These are phyloP conservation scores for Sebastes jordani DNA, from an alignment of 2,797 vertebrate species.

Conservation along the genomic window DNA sequence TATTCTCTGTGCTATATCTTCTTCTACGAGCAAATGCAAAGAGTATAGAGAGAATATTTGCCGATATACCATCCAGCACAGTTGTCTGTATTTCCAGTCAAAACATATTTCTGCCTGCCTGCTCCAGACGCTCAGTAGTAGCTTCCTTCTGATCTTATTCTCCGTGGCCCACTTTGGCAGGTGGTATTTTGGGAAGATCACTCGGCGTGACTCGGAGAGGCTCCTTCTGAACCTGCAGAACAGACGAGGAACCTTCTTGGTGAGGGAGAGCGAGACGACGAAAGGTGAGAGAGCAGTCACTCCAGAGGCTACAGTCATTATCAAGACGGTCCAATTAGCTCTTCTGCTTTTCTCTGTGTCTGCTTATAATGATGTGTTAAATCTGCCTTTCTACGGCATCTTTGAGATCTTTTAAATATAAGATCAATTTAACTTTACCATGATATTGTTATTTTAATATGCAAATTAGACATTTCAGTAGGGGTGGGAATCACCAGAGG, in stretches of 20 bases:
- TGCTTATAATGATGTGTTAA: background rate
- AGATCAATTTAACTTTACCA: background rate
- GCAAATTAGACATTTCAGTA: too few species aligned
- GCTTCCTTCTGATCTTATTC: conserved; percentile 54
- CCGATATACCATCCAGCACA: background rate
- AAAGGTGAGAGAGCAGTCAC: conserved; percentile 85
- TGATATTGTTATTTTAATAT: background rate
- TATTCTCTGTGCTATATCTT: background rate
- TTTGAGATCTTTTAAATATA: background rate
- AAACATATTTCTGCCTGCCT: conserved; percentile 15
- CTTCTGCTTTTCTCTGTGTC: background rate
- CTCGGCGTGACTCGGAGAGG: conserved; percentile 93
- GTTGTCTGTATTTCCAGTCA: background rate
- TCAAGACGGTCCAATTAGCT: conserved; percentile 1
- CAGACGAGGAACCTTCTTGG: conserved; percentile 93
- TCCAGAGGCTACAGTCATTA: conserved; percentile 4
- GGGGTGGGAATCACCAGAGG: too few species aligned
- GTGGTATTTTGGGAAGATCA: conserved; percentile 99
- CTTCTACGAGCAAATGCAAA: background rate
- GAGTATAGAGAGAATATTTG: background rate
- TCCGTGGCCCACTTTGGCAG: conserved; percentile 78
- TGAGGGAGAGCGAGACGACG: conserved; percentile 96
- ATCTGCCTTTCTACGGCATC: background rate
- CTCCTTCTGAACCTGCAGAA: conserved; percentile 92
- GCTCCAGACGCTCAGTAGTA: conserved; percentile 29